Base-by-base conservation (phyloP, 2,888 invertebrate species). In the Pharmacophagus antenor region DNA sequence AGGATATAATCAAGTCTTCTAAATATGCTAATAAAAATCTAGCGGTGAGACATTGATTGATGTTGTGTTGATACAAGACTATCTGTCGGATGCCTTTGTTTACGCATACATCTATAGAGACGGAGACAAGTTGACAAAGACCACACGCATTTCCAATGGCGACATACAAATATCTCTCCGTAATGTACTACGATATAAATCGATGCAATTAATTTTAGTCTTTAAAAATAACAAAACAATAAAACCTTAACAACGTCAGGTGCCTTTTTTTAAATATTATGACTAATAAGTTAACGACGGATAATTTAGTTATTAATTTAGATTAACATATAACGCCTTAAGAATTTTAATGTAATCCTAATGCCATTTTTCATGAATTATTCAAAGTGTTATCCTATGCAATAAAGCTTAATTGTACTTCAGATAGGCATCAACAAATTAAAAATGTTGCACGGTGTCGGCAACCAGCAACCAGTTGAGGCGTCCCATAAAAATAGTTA, bases 21-120 rank as follows among this genome's bases (percentile, higher is more conserved):
- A 18, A 31, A 49, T 55, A 54, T 49, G 44, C 44, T 56, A 50
- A 50, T 56, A 66, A 65, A 63, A 68, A 65, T 65, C 41, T 42
- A 59, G 58, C 52, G 47, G 61, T 55, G n/a, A 54, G 66, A 62
- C 64, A 65, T 68, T 65, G 68, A 67, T 66, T 67, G 64, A 65
- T 65, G 71, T 70, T 63, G 70, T 73, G 71, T 70, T 64, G 67
- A 64, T 61, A 42, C 64, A 71, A 65, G 57, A 50, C 63, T 57
- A 64, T 70, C 69, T 37, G 37, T 70, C 63, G 65, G 65, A 65
- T 67, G 72, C 70, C 71, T 77, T 79, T 84, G 81, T 84, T 84
- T 85, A 82, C 81, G 77, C 74, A 73, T 71, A 72, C 70, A 70
- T 67, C 67, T 58, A 53, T 56, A 56, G 56, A 57, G 44, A 23